Conservation (phyloP, 2,888 invertebrate genomes). For the Arctia plantaginis region DNA sequence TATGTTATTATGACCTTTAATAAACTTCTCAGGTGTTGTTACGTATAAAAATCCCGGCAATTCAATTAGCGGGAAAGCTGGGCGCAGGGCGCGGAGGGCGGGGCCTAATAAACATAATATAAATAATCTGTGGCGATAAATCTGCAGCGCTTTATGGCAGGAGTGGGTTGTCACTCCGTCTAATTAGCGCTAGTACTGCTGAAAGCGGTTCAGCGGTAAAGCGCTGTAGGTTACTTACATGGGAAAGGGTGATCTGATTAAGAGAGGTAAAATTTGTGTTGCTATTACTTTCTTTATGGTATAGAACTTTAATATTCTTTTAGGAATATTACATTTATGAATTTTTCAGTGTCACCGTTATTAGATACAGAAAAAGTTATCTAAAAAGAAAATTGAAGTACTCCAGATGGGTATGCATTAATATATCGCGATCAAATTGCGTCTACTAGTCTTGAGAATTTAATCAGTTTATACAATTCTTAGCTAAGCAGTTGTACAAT, state of each 20-base stretch:
- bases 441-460: background rate
- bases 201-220: constrained; percentile 58
- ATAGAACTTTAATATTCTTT: too few relatives aligned
- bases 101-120: constrained; percentile 86
- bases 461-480: background rate
- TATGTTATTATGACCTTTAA: constrained; percentile 49
- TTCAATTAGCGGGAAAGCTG: constrained; percentile 85
- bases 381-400: background rate
- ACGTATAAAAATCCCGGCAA: constrained; percentile 83
- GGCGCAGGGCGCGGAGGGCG: constrained; percentile 73
- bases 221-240: constrained; percentile 36
- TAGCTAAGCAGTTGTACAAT: background rate
- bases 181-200: constrained; percentile 84
- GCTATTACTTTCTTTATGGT: too few relatives aligned
- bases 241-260: constrained; percentile 20
- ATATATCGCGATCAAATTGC: too few relatives aligned
- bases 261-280: background rate
- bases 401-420: background rate
- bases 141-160: constrained; percentile 85
- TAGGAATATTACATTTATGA: background rate
- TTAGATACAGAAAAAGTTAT: background rate
- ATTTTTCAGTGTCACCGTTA: background rate
- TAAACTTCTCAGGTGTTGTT: constrained; percentile 74
- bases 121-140: constrained; percentile 86
- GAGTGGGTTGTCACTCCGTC: constrained; percentile 86